Evolutionary conservation across 2,797 vertebrate species (phyloP), one percentile per base, ranked within the genome.

Genomic region (Myotis planiceps): DNA sequence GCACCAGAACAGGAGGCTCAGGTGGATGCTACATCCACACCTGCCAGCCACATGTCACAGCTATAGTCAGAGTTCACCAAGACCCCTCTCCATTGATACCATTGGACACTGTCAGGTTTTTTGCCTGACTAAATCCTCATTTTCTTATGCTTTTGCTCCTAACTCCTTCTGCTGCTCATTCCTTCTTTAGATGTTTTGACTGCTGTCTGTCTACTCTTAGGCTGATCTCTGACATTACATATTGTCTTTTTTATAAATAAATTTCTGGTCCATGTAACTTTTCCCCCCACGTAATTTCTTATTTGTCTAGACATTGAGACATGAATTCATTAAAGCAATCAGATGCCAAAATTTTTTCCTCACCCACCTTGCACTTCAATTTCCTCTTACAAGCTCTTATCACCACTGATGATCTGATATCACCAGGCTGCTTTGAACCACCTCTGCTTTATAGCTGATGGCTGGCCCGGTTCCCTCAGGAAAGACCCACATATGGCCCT

Each of bases 271-370:
- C 55, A 37, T n/a, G 32, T 45, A 78, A 75, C 58, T 74, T 25
- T 47, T 9, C 0, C 0, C 0, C 9, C 53, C 14, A 49, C 9
- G 9, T 66, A 34, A 75, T 9, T 32, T 58, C 45, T 82, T 63
- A 29, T 27, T 75, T 83, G 49, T 66, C 82, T 69, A 94, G 72
- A 79, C 86, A 88, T 3, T 45, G 23, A 92, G 74, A 92, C 29
- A 65, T 42, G 32, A 93, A 95, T 86, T 97, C 58, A 94, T 85
- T 85, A 87, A 90, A 75, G 49, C 29, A 90, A 45, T 47, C 6
- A 88, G 55, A 88, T 32, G 51, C 39, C 89, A 51, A 82, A 18
- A 27, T 32, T 42, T 81, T 85, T 84, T 69, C 74, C 60, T 82
- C 25, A 14, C 63, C 32, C n/a, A 74, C 34, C 1, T 34, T 34